These are phyloP conservation scores for Anhinga anhinga DNA, from an alignment of 2,113 vertebrate species.

Conservation along the genomic window DNA sequence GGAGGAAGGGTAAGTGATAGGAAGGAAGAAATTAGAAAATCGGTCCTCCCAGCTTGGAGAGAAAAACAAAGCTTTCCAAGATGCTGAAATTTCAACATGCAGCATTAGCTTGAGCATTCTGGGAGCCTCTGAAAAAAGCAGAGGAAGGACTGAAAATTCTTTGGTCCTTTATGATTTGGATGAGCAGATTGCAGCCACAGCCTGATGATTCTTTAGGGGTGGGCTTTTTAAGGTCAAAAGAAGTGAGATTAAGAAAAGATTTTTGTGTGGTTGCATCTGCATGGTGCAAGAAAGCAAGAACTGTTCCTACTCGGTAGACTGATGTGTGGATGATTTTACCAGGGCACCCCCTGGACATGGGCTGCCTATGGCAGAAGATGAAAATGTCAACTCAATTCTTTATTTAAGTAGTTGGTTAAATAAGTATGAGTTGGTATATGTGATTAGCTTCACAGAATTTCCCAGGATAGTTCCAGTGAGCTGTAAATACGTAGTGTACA, in stretches of 20 bases:
- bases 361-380: neutral
- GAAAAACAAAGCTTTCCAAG: neutral
- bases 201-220: neutral
- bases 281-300: neutral
- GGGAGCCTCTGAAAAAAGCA: neutral
- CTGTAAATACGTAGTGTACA: neutral
- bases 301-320: accelerated
- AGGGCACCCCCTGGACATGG: neutral
- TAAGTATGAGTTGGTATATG: neutral
- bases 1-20: neutral
- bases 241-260: neutral
- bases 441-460: neutral
- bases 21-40: neutral
- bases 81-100: neutral
- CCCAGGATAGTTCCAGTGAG: neutral
- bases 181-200: neutral
- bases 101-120: neutral
- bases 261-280: neutral
- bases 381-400: neutral
- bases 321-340: neutral
- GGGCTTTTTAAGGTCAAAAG: neutral
- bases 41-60: neutral
- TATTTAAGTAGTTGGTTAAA: neutral
- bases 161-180: neutral
- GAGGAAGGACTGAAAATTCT: neutral